A percentile compares a stretch with the other conserved stretches of the same genome.
Evolutionary conservation across 2,888 invertebrate genomes (phyloP).

Genomic region (Dolomedes plantarius): DNA sequence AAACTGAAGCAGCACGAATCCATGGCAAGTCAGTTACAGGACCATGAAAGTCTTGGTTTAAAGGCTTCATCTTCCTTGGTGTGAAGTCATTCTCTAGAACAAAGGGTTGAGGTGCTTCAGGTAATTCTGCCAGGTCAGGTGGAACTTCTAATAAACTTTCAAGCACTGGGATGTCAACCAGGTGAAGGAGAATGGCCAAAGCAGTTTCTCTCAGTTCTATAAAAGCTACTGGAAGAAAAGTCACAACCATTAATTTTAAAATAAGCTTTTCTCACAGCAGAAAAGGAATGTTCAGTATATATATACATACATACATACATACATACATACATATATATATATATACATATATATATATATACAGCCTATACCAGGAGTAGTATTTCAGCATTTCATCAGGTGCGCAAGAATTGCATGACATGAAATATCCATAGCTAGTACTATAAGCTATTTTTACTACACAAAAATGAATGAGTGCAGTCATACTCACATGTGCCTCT

Average conservation of each 20-base stretch:
- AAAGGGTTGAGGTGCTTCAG: constrained; percentile 53
- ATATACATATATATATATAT: no score
- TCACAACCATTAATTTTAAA: neutral
- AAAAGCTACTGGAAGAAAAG: constrained; percentile 17
- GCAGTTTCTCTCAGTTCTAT: constrained; percentile 38
- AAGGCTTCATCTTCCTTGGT: constrained; percentile 36
- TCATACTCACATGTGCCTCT: no score
- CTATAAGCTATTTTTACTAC: no score
- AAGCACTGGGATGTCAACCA: constrained; percentile 65
- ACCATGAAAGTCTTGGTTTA: constrained; percentile 32
- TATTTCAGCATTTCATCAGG: no score
- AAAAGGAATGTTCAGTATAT: neutral
- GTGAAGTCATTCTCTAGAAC: constrained; percentile 55
- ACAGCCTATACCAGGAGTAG: no score
- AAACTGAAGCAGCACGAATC: constrained; percentile 52
- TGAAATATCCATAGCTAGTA: no score
- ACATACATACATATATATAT: no score
- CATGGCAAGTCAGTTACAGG: constrained; percentile 57
- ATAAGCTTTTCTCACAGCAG: neutral
- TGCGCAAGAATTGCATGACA: no score
- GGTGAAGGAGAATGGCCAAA: constrained; percentile 46
- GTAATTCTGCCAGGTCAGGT: constrained; percentile 44
- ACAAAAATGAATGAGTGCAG: no score
- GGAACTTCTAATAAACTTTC: constrained; percentile 58
- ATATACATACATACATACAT: no score